These are phyloP conservation scores for Hydra vulgaris DNA, from an alignment of 30 jellyfish, hydroid and myxozoan genomes.

Conservation along the genomic window DNA sequence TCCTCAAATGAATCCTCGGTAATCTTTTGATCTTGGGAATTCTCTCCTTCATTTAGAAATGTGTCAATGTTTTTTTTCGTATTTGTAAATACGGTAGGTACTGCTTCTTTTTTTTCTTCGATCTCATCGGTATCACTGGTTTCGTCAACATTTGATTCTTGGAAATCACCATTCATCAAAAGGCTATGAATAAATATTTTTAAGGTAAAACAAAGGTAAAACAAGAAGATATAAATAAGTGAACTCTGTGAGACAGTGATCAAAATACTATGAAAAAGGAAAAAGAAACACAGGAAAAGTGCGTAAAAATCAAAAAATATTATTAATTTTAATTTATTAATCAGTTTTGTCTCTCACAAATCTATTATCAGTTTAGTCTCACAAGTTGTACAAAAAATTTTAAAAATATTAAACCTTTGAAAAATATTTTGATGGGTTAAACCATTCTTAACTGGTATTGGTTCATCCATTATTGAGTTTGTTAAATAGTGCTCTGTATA, in stretches of 20 bases:
- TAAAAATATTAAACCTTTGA: constrained; percentile 2
- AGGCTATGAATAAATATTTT: not conserved
- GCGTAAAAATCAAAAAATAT: no score
- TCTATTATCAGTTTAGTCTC: no score
- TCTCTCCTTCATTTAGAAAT: not conserved
- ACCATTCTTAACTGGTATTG: not conserved
- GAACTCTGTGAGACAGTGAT: not conserved
- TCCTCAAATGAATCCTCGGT: not conserved
- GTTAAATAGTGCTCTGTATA: not conserved
- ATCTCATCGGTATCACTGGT: not conserved
- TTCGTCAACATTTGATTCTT: constrained; percentile 1
- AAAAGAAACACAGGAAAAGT: not conserved
- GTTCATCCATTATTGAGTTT: not conserved
- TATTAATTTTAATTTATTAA: no score
- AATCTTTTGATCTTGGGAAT: not conserved
- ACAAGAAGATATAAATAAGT: not conserved
- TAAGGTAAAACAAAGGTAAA: not conserved
- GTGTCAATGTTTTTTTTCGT: not conserved
- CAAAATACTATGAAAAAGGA: no score
- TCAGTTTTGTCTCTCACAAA: no score
- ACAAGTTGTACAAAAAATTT: no score
- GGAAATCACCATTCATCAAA: not conserved
- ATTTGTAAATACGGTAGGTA: not conserved
- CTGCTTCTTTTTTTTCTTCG: not conserved
- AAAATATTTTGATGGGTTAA: not conserved